Evolutionary conservation across 2,888 invertebrate genomes (phyloP).

Genomic region (Oxycera nigricornis): DNA sequence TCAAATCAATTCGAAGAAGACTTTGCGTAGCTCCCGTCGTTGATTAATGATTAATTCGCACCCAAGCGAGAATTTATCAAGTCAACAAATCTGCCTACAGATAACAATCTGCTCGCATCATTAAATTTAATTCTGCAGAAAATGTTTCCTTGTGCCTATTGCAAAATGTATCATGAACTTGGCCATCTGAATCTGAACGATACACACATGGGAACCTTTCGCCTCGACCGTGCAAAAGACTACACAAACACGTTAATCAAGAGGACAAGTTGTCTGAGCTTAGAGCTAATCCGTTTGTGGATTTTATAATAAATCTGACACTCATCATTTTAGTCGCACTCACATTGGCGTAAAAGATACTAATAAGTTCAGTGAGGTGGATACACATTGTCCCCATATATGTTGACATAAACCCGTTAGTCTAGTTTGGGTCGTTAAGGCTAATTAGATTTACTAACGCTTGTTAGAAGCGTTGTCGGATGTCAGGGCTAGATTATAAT

Average conservation of each 20-base stretch:
- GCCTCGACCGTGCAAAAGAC: no score
- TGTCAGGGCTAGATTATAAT: constrained; percentile 21
- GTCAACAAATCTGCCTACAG: not conserved
- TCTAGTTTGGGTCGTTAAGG: not conserved
- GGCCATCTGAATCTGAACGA: not conserved
- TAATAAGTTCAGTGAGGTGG: constrained; percentile 2
- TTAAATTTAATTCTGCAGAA: not conserved
- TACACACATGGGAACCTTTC: no score
- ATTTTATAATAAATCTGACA: constrained; percentile 21
- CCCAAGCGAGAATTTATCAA: not conserved
- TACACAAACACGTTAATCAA: not conserved
- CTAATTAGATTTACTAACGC: constrained; percentile 9
- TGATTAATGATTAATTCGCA: not conserved
- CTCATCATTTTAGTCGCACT: not conserved
- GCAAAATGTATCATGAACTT: not conserved
- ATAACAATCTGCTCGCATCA: not conserved
- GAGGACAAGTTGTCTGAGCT: not conserved
- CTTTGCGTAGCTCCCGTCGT: not conserved
- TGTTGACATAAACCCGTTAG: constrained; percentile 6
- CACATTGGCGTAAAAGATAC: not conserved
- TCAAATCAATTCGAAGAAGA: no score
- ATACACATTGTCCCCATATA: constrained; percentile 4
- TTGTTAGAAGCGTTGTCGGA: not conserved
- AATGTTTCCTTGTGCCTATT: not conserved
- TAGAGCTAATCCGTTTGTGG: constrained; percentile 10